Base-by-base conservation (phyloP, 2,888 invertebrate genomes). In the Dione juno region DNA sequence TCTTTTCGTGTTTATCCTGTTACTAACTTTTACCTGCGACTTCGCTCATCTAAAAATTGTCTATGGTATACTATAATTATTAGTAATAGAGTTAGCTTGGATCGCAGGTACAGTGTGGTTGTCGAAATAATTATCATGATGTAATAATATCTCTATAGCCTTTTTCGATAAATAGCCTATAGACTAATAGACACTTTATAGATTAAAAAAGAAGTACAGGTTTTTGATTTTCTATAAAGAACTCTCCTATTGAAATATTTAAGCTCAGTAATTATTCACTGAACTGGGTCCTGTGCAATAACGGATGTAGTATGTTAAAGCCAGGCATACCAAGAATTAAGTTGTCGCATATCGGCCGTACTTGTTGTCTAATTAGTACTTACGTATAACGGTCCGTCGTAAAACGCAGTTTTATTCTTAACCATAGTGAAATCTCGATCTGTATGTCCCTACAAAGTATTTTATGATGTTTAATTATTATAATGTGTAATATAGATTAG, bases 301-400 rank as follows among this genome's bases (percentile, higher is more conserved):
- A 65, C 83, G 84, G 83, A 83, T 74, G 80, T 76, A 67, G 81
- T 83, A 82, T 80, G 82, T 84, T 81, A 80, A 77, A 76, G 74
- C 67, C 66, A 75, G 77, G 77, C 74, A 71, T 68, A 73, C 66
- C 72, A 53, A 61, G 48, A 70, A 75, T 76, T 77, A 75, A 70
- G 71, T 59, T 73, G 77, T 76, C 76, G 54, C 50, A 58, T 71
- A 66, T 75, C 74, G 71, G 76, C 70, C 16, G 48, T 40, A 43
- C 52, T 63, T 43, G 52, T 57, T 68, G 65, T 63, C 73, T 73
- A 68, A 73, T 73, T 73, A 73, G 64, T 53, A 59, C 58, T 57
- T 63, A 21, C 45, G 37, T 37, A n/a, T 45, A 61, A 50, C 52
- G 67, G 40, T 53, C 6, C 3, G 35, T 37, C 53, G 59, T 68